Base-by-base conservation (phyloP, 2,797 vertebrate species). In the Rallus crepitans region DNA sequence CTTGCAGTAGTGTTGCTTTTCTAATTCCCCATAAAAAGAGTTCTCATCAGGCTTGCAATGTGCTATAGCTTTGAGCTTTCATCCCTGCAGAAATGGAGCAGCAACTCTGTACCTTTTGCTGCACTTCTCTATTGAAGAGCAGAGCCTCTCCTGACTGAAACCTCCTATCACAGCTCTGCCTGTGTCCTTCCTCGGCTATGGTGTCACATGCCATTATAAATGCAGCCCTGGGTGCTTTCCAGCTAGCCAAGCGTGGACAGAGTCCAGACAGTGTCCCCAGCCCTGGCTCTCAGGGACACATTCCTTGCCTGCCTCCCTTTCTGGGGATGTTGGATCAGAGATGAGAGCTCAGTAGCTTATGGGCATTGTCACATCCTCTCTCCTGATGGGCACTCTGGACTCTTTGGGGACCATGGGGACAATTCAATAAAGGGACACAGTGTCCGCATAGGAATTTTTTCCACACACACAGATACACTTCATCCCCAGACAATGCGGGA, bases 361-460 rank as follows among this genome's bases (percentile, higher is more conserved):
- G 91, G 88, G 83, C 81, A 89, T 93, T 84, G 82, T 90, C 27
- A 5, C 60, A 76, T 91, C 64, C 5, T 90, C 78, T 91, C 59
- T 86, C 77, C 71, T 87, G 77, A 90, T 76, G 19, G 9, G 60
- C 66, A 18, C 60, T 77, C 63, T 64, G 87, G 90, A 63, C 77
- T 52, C 80, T 90, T 95, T 50, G 77, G 91, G 87, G 63, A 96
- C 91, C 35, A 0, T 2, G 52, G 79, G 77, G 77, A 91, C 89
- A 91, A 93, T 93, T 96, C 75, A 96, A 42, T 94, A 80, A 94
- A 92, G 60, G 60, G 81, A 77, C 57, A 31, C 48, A 76, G 72
- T 3, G 3, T 61, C 78, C 90, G 83, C 77, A 30, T 20, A 80
- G 91, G 95, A 96, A 90, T 94, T 92, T 95, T 95, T 96, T 94